These are phyloP conservation scores for Sepiola atlantica DNA, from an alignment of 2,888 invertebrate genomes.

Conservation along the genomic window DNA sequence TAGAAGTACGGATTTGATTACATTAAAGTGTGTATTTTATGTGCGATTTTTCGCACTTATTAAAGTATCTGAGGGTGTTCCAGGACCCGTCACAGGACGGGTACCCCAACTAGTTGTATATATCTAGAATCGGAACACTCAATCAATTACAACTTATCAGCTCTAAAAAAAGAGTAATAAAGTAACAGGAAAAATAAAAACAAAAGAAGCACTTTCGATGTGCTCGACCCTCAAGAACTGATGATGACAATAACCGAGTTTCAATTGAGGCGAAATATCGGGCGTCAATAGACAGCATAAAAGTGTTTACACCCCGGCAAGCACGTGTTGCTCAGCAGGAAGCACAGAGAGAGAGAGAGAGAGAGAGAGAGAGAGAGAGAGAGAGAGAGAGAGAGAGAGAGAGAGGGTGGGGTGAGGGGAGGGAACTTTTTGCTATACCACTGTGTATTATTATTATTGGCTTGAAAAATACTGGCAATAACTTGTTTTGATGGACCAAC, in stretches of 20 bases:
- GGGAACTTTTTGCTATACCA: background rate
- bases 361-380: too few species aligned
- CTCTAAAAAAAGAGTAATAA: background rate
- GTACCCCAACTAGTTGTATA: too few species aligned
- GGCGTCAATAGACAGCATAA: background rate
- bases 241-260: background rate
- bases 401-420: too few species aligned
- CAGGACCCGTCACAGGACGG: too few species aligned
- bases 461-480: background rate
- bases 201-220: background rate
- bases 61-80: too few species aligned
- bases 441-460: slow-evolving; percentile 20
- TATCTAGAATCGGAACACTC: background rate
- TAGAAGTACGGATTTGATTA: too few species aligned
- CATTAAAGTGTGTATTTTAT: too few species aligned
- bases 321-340: background rate
- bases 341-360: background rate
- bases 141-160: background rate
- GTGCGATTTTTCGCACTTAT: too few species aligned
- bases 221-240: background rate
- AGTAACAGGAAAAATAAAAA: too few species aligned
- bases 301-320: slow-evolving; percentile 32
- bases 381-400: too few species aligned
- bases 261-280: background rate
- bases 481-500: slow-evolving; percentile 32